Evolutionary conservation across 1,140 invertebrate species (phyloP).

Genomic region (Lepidurus arcticus): DNA sequence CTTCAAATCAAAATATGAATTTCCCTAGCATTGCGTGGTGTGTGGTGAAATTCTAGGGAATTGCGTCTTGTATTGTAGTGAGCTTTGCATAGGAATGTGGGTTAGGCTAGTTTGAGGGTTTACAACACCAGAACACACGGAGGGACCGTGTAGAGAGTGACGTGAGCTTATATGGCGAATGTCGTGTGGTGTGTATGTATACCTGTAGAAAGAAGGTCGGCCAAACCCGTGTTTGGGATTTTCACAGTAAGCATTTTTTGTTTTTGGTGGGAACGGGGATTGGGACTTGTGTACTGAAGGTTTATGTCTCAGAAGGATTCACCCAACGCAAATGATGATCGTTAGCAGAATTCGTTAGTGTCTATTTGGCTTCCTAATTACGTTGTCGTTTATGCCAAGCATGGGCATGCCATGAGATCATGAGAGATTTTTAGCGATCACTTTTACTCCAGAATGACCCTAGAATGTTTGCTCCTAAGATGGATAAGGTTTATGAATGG

Average conservation of each 20-base stretch:
- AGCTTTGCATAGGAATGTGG: not conserved
- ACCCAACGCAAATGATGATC: not conserved
- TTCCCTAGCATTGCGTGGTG: not conserved
- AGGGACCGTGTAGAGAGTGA: not conserved
- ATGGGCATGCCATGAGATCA: not conserved
- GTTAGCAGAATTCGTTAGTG: not conserved
- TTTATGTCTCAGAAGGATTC: too few species aligned
- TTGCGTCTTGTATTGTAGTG: not conserved
- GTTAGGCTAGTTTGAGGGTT: not conserved
- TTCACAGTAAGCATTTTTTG: too few species aligned
- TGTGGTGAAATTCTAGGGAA: not conserved
- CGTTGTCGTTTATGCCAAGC: not conserved
- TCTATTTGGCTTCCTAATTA: not conserved
- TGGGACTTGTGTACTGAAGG: too few species aligned
- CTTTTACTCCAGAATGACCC: not conserved
- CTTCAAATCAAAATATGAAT: not conserved
- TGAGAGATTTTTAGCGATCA: not conserved
- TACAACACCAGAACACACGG: not conserved
- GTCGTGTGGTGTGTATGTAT: not conserved
- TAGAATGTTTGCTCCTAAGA: not conserved
- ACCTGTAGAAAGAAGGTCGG: not conserved
- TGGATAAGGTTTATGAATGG: not conserved
- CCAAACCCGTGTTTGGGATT: too few species aligned
- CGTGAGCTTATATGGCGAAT: constrained; percentile 9
- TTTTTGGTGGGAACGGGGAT: too few species aligned